Conservation (phyloP, 30 jellyfish, hydroid and myxozoan species). For the Hydractinia symbiolongicarpus region DNA sequence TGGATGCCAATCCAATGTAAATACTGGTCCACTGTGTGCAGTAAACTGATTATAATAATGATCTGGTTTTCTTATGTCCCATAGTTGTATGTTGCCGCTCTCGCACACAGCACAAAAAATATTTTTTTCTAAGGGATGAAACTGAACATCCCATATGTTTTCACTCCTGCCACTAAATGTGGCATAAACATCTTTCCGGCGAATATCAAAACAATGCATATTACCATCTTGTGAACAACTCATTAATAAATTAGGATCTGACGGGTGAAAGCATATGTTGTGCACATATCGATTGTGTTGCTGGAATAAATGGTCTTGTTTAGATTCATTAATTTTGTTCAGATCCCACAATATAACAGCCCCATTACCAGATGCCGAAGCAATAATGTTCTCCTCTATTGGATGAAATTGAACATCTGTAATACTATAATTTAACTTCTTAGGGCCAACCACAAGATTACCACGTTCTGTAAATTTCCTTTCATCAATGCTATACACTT, state of each 20-base stretch:
- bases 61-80: slow-evolving; percentile 88
- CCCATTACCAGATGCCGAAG: slow-evolving; percentile 97
- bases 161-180: slow-evolving; percentile 85
- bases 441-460: slow-evolving; percentile 74
- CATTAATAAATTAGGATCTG: slow-evolving; percentile 60
- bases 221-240: slow-evolving; percentile 96
- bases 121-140: slow-evolving; percentile 66
- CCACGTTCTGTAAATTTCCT: slow-evolving; percentile 51
- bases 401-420: slow-evolving; percentile 94
- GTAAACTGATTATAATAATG: slow-evolving; percentile 57
- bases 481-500: slow-evolving; percentile 54
- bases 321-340: slow-evolving; percentile 50
- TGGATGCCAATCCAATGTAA: slow-evolving; percentile 94
- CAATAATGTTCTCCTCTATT: slow-evolving; percentile 47
- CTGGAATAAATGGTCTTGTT: slow-evolving; percentile 73
- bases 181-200: slow-evolving; percentile 51
- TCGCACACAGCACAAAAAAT: slow-evolving; percentile 96
- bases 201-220: slow-evolving; percentile 59
- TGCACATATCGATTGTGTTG: slow-evolving; percentile 86
- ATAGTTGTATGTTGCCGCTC: slow-evolving; percentile 80
- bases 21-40: slow-evolving; percentile 93
- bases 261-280: slow-evolving; percentile 82
- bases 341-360: slow-evolving; percentile 90
- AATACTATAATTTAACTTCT: slow-evolving; percentile 66
- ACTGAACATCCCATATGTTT: slow-evolving; percentile 91